Evolutionary conservation across 2,888 invertebrate species (phyloP).

Genomic region (Xanthia togata): DNA sequence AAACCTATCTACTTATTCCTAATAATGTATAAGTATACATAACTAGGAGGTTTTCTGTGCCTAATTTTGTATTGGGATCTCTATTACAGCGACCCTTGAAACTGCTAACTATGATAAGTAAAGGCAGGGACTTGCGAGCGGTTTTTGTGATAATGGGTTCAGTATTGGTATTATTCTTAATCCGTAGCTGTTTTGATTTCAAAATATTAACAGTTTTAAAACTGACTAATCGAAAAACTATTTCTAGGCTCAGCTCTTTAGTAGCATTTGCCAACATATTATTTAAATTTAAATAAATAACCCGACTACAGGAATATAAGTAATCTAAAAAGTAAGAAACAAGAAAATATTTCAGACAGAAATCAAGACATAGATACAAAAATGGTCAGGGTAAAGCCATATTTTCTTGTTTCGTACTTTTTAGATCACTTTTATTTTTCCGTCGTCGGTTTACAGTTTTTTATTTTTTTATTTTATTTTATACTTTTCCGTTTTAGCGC

Average conservation of each 20-base stretch:
- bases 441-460: too few species aligned
- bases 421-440: too few species aligned
- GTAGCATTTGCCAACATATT: background rate
- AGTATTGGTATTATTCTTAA: background rate
- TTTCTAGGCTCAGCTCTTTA: background rate
- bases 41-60: constrained; percentile 47
- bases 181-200: constrained; percentile 20
- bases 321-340: too few species aligned
- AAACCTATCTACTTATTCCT: constrained; percentile 5
- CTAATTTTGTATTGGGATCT: constrained; percentile 66
- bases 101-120: constrained; percentile 69
- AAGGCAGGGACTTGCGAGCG: constrained; percentile 41
- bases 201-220: background rate
- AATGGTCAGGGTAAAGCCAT: too few species aligned
- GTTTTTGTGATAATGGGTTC: constrained; percentile 31
- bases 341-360: too few species aligned
- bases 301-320: too few species aligned
- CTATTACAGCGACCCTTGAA: constrained; percentile 65
- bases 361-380: too few species aligned
- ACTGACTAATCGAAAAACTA: background rate
- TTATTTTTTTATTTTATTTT: too few species aligned
- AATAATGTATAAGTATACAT: constrained; percentile 3
- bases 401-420: too few species aligned
- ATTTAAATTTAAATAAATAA: too few species aligned
- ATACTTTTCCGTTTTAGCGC: too few species aligned